Conservation (phyloP, 2,113 vertebrate species). For the Limanda limanda region DNA sequence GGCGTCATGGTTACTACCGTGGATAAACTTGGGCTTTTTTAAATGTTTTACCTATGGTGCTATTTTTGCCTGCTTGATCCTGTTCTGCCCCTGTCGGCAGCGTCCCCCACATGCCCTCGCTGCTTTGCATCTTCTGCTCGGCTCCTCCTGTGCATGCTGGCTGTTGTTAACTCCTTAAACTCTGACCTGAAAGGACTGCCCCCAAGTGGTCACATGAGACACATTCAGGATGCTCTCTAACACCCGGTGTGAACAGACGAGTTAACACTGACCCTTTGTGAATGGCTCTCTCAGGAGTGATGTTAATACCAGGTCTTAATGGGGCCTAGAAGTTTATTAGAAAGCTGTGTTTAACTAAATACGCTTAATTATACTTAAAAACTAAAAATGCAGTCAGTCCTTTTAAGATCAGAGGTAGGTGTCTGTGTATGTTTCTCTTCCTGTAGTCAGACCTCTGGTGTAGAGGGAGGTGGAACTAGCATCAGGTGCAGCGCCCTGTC, state of each 20-base stretch:
- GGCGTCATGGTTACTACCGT: background rate
- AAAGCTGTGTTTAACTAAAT: background rate
- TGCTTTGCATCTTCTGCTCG: conserved; percentile 37
- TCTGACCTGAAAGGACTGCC: conserved; percentile 71
- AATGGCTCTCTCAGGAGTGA: too few relatives aligned
- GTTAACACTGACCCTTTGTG: too few relatives aligned
- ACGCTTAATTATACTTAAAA: background rate
- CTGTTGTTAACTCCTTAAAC: conserved; percentile 47
- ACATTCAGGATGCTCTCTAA: too few relatives aligned
- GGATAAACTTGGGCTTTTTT: background rate
- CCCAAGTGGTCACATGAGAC: too few relatives aligned
- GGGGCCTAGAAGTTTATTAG: background rate
- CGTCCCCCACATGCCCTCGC: conserved; percentile 36
- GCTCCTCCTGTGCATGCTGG: conserved; percentile 66
- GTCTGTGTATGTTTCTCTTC: conserved; percentile 61
- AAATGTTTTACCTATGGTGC: conserved; percentile 29
- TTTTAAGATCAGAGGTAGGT: conserved; percentile 61
- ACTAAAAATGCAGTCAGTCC: conserved; percentile 37
- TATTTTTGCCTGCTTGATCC: conserved; percentile 34
- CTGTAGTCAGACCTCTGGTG: conserved; percentile 4
- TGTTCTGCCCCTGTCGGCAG: conserved; percentile 10
- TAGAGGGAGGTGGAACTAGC: background rate
- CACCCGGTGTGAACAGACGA: too few relatives aligned
- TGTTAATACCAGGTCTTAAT: background rate
- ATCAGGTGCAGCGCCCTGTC: background rate